Evolutionary conservation across 1,140 invertebrate species (phyloP).

Genomic region (Anthonomus grandis): DNA sequence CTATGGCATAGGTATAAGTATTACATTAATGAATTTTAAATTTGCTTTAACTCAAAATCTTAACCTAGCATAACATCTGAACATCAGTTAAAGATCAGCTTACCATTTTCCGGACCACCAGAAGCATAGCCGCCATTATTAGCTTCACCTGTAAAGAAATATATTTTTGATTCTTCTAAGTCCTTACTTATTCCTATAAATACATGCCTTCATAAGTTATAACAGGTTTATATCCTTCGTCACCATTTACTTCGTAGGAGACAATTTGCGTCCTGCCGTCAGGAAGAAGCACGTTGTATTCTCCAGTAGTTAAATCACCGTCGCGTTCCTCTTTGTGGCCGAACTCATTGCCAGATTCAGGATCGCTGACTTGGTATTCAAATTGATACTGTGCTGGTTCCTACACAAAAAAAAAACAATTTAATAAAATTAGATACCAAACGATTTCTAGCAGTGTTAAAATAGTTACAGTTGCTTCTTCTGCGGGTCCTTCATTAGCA

Average conservation of each 20-base stretch:
- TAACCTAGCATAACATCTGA: background rate
- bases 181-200: background rate
- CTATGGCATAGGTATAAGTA: conserved; percentile 34
- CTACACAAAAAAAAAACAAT: conserved; percentile 52
- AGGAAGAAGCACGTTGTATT: conserved; percentile 80
- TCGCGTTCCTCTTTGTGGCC: conserved; percentile 78
- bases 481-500: too few relatives aligned
- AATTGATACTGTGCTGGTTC: conserved; percentile 83
- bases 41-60: conserved; percentile 3
- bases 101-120: conserved; percentile 35
- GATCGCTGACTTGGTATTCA: conserved; percentile 77
- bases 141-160: conserved; percentile 5
- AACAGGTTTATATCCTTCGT: conserved; percentile 76
- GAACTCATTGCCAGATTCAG: conserved; percentile 71
- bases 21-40: conserved; percentile 3
- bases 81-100: conserved; percentile 12
- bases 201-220: conserved; percentile 73
- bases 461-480: conserved; percentile 11
- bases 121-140: conserved; percentile 27
- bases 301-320: conserved; percentile 73
- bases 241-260: conserved; percentile 75
- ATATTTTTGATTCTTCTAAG: background rate
- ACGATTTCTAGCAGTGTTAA: too few relatives aligned
- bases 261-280: conserved; percentile 84
- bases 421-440: conserved; percentile 40